Base-by-base conservation (phyloP, 1,140 invertebrate genomes). In the Heliconius hewitsoni region DNA sequence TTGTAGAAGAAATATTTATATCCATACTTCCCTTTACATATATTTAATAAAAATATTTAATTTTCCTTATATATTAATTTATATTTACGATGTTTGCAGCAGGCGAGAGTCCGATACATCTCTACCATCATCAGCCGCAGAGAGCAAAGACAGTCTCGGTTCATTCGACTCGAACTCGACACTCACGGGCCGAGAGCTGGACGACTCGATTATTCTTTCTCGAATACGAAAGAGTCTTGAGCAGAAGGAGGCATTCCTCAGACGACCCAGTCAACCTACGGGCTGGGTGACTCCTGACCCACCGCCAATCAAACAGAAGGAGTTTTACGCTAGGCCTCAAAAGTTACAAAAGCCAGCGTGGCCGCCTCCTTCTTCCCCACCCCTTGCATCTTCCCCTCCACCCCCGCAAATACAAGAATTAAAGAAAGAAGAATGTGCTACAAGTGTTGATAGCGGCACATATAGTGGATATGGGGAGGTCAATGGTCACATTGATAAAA, bases 171-270 rank as follows among this genome's bases (percentile, higher is more conserved):
- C 96, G 37, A 95, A 95, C 84, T 96, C 96, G 9, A 96, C 96
- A n/a, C 89, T 96, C 3, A 96, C 96, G 42, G 96, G 96, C 42
- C 95, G 96, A 84, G 96, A 96, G 82, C 94, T 96, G 27, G 96
- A 97, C 84, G 96, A 97, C 87, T 96, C 96, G 60, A 94, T 96
- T 27, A 96, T 96, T 72, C 95, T 97, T 91, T 96, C 95, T 34
- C 95, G 97, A 89, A 96, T 98, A 84, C 95, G 97, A 74, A 97
- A 97, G 89, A 98, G 97, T 85, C 96, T 97, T 83, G 97, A 98
- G 85, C 97, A 98, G 86, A 98, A 98, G 87, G 97, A 98, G 90
- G 97, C 98, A 83, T 98, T 98, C 89, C 94, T 98, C 46, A 96
- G 96, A 83, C 95, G 97, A 76, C 97, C 97, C 2, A 96, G 95